Base-by-base conservation (phyloP, 2,888 invertebrate genomes). In the Napeogenes inachia region DNA sequence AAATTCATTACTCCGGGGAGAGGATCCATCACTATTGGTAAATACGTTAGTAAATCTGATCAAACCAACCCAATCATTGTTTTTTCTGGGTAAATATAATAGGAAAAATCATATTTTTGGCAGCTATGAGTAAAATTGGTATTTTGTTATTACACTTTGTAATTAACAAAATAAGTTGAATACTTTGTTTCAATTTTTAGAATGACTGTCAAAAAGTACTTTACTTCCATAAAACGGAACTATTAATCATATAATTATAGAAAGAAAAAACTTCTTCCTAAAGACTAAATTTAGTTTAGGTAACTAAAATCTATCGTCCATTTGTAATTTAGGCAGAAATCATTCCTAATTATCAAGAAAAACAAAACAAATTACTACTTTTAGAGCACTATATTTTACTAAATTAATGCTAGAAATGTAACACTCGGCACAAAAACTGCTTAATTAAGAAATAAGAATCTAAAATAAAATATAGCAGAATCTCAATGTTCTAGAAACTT, bases 1-100 rank as follows among this genome's bases (percentile, higher is more conserved):
- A 56, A 62, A 66, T 62, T 66, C 62, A 66, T 66, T 62, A 62
- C 66, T 62, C 60, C 13, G 30, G 64, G 64, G 61, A 56, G 56
- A 55, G 54, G 57, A 64, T 66, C 66, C 64, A 66, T 62, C 66
- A 62, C 58, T 46, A 55, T 59, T 57, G 54, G 62, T 62, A 66
- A 66, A 66, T 64, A 64, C 60, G 60, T 58, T 62, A 62, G 32
- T 54, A 42, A 62, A 61, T 66, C 60, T 42, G 45, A 13, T 30
- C 13, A 53, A 46, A 42, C 32, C 55, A 32, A 32, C 35, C 38
- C 46, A 45, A 13, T 59, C 45, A 57, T 62, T 66, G 57, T 64
- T 61, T 59, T 54, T 64, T 32, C 33, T 42, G 42, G 50, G 5
- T 8, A 2, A 50, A 50, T 12, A 6, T 50, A 30, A 50, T 30